Evolutionary conservation across 37 sponge, comb jelly and placozoan species (phyloP), one percentile per base, ranked within the genome.

Genomic region (Corticium candelabrum): DNA sequence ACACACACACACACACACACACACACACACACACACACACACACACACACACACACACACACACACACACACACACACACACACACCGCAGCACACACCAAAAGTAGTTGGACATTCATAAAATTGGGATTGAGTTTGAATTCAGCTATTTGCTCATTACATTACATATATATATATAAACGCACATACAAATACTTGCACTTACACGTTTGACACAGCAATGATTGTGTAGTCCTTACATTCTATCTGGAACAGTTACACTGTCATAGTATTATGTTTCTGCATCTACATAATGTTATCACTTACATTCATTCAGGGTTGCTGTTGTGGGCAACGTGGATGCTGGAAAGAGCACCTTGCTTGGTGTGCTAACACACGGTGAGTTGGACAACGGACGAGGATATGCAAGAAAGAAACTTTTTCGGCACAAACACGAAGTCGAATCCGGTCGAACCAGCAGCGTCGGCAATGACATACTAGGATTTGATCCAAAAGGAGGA

Each of bases 281-380:
- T 37, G 5, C 3, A 37, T 34, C 32, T 37, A 40, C 11, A 41
- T 37, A 41, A 41, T 11, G 21, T 15, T 15, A 41, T 31, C 7
- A 40, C 50, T 76, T 76, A 15, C 15, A 41, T 40, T 41, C 4
- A 15, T n/a, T 68, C 77, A 90, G 99, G 73, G 94, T 97, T 77
- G 99, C 99, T 39, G 99, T 97, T 62, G 95, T 97, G 72, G 99
- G 99, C 27, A 97, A 97, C 84, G 99, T 97, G 40, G 99, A 97
- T 81, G 99, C 99, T 40, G 99, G 99, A 57, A 97, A 97, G 87
- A 94, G 94, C 77, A 97, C 99, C 37, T 88, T 97, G 68, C 88
- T 97, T 0, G 99, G 99, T 1, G 99, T 97, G 37, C 83, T 97
- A 56, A 97, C 99, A 1, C 99, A 97, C 78, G 99, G 94, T 34